Percentiles rank a stretch among this genome's conserved stretches.
Conservation (phyloP, 2,797 vertebrate genomes). For the Eulemur coronatus region DNA sequence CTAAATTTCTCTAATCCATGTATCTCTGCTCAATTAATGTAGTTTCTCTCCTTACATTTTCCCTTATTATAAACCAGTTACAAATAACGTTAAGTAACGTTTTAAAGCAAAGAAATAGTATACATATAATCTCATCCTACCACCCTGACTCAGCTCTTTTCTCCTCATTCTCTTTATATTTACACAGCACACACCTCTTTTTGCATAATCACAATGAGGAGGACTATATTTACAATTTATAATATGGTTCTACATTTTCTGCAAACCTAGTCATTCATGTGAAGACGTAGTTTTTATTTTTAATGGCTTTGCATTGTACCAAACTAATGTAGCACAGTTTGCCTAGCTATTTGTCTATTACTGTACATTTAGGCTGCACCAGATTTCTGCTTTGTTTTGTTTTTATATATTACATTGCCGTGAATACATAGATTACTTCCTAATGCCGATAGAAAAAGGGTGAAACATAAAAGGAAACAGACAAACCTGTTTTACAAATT, state of each 20-base stretch:
- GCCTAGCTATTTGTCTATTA: not conserved
- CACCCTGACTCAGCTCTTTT: not conserved
- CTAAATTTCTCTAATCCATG: not conserved
- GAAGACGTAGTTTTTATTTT: constrained; percentile 7
- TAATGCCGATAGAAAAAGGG: not conserved
- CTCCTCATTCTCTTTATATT: not conserved
- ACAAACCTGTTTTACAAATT: not conserved
- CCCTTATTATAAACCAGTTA: not conserved
- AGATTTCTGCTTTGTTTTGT: not conserved
- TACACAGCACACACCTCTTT: not conserved
- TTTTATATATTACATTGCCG: not conserved
- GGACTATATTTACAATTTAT: not conserved
- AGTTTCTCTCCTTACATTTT: not conserved
- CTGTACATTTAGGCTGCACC: not conserved
- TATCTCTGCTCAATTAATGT: not conserved
- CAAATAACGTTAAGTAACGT: not conserved
- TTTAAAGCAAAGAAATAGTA: not conserved
- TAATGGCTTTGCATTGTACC: not conserved
- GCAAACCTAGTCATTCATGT: not conserved
- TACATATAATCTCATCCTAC: not conserved
- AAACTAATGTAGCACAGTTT: not conserved
- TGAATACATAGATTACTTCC: not conserved
- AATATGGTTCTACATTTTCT: not conserved
- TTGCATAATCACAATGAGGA: not conserved
- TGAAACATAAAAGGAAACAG: not conserved